These are phyloP conservation scores for Theretra japonica DNA, from an alignment of 2,888 invertebrate genomes.

Conservation along the genomic window DNA sequence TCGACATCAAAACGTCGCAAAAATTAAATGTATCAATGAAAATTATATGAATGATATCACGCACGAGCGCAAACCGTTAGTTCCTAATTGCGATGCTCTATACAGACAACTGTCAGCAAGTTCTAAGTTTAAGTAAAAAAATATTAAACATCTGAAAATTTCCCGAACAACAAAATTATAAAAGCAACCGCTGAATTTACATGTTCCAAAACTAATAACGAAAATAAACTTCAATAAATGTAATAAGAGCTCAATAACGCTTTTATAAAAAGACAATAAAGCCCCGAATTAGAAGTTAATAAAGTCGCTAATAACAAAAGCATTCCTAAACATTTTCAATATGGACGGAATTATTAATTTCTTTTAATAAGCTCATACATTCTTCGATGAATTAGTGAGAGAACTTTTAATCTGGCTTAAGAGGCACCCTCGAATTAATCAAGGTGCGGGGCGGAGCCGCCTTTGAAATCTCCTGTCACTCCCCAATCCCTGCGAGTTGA, in stretches of 20 bases:
- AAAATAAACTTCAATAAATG: background rate
- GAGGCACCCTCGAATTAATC: conserved; percentile 50
- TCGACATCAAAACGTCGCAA: too few relatives aligned
- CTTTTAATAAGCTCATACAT: conserved; percentile 67
- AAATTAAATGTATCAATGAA: too few relatives aligned
- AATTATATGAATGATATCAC: too few relatives aligned
- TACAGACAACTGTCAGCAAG: too few relatives aligned
- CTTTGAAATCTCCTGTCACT: conserved; percentile 49
- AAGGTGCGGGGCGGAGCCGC: conserved; percentile 40
- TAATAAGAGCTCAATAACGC: conserved; percentile 27
- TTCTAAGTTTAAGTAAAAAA: too few relatives aligned
- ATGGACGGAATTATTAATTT: conserved; percentile 63
- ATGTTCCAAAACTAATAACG: too few relatives aligned
- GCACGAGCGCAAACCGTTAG: too few relatives aligned
- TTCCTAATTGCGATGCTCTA: too few relatives aligned
- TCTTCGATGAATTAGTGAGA: conserved; percentile 55
- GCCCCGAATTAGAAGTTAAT: conserved; percentile 28
- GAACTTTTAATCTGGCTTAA: conserved; percentile 71
- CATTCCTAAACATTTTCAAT: conserved; percentile 57
- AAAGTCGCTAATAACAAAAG: conserved; percentile 44
- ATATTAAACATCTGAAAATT: too few relatives aligned
- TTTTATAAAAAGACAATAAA: background rate
- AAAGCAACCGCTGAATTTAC: too few relatives aligned
- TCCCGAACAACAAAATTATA: too few relatives aligned
- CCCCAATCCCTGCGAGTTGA: conserved; percentile 39